These are phyloP conservation scores for Gymnothorax javanicus DNA, from an alignment of 2,797 vertebrate species.

Conservation along the genomic window DNA sequence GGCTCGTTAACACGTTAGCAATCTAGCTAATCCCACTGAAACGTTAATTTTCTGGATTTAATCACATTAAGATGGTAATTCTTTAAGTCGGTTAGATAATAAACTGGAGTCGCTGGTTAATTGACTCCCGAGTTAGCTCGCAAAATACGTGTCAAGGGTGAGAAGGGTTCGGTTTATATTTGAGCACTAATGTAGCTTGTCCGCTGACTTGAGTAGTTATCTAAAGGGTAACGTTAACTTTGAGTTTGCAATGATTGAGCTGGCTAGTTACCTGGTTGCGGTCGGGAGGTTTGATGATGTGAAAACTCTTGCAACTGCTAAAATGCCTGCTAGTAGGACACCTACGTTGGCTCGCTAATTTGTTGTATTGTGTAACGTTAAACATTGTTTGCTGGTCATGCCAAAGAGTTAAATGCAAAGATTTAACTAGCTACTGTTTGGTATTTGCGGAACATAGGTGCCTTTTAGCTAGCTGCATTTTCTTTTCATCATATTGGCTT, in stretches of 20 bases:
- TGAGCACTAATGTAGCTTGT: neutral
- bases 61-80: too few relatives aligned
- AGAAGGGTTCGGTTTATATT: neutral
- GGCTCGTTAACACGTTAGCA: neutral
- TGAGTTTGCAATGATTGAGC: neutral
- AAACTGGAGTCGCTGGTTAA: too few relatives aligned
- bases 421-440: neutral
- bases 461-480: neutral
- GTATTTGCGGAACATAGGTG: neutral
- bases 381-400: neutral
- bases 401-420: neutral
- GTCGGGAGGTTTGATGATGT: neutral
- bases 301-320: neutral
- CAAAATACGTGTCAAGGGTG: neutral
- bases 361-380: neutral
- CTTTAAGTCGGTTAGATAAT: too few relatives aligned
- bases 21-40: neutral
- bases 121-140: neutral
- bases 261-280: neutral
- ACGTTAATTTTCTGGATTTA: too few relatives aligned
- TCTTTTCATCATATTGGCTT: neutral
- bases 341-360: neutral
- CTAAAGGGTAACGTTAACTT: neutral
- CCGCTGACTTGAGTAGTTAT: too few relatives aligned
- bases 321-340: neutral